A percentile compares a stretch with the other conserved stretches of the same genome.
These are phyloP conservation scores for Epizoanthus illoricatus DNA, from an alignment of 92 coral and sea anemone species.

Conservation along the genomic window DNA sequence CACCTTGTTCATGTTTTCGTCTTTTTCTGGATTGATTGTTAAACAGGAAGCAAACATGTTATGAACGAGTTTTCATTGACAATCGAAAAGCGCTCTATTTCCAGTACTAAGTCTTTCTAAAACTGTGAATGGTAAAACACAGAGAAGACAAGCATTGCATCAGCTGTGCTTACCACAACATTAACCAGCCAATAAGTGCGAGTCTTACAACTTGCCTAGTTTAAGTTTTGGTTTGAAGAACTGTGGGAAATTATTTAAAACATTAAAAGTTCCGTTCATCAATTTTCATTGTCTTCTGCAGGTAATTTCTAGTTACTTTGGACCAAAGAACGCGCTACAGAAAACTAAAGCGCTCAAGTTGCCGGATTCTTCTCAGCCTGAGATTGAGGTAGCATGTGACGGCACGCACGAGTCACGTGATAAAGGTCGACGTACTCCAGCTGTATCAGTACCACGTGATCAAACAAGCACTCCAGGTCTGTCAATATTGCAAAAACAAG, in stretches of 20 bases:
- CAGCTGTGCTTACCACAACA: too few relatives aligned
- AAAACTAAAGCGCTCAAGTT: not conserved
- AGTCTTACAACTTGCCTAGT: too few relatives aligned
- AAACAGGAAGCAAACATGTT: too few relatives aligned
- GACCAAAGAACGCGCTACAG: not conserved
- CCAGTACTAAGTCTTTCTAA: too few relatives aligned
- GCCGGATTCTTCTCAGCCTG: not conserved
- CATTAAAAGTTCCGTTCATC: not conserved
- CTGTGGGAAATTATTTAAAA: not conserved
- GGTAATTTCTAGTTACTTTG: conserved; percentile 37
- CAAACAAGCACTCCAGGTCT: conserved; percentile 24
- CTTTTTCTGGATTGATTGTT: too few relatives aligned
- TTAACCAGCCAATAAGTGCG: too few relatives aligned
- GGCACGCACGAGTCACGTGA: not conserved
- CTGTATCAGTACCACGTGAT: conserved; percentile 12
- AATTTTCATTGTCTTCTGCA: not conserved
- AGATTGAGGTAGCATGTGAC: not conserved
- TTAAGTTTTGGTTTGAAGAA: too few relatives aligned
- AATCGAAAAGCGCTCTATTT: too few relatives aligned
- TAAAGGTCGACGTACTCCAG: conserved; percentile 7
- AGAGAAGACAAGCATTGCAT: too few relatives aligned
- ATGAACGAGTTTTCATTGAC: too few relatives aligned
- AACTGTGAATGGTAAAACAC: too few relatives aligned
- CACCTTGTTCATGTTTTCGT: too few relatives aligned
- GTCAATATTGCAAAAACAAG: not conserved